These are phyloP conservation scores for Chlorodrepanis virens DNA, from an alignment of 2,113 vertebrate species.

Conservation along the genomic window DNA sequence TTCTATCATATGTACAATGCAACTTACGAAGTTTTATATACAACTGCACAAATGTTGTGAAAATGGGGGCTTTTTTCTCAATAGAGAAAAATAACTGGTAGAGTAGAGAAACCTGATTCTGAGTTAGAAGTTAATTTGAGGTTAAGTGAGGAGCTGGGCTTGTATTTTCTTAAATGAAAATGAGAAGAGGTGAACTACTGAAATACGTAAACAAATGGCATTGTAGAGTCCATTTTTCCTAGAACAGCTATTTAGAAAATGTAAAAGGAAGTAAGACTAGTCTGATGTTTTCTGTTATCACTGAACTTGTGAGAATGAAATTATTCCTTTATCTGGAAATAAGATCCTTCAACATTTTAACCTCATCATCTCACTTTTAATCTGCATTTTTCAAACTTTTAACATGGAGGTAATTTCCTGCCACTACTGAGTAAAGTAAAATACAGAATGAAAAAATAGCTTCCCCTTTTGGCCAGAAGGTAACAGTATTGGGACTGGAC, in stretches of 20 bases:
- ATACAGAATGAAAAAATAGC: background rate
- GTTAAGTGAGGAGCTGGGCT: background rate
- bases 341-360: background rate
- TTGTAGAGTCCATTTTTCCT: background rate
- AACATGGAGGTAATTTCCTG: background rate
- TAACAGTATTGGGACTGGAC: background rate
- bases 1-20: background rate
- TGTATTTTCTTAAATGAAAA: background rate
- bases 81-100: background rate
- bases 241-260: background rate
- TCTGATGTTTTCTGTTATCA: background rate
- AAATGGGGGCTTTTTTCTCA: background rate
- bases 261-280: background rate
- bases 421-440: background rate
- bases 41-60: background rate
- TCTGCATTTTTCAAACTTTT: background rate
- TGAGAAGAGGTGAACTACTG: background rate
- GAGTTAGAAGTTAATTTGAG: background rate
- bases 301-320: background rate
- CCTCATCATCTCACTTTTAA: background rate
- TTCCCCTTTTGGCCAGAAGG: background rate
- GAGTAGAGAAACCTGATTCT: background rate
- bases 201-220: background rate
- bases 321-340: background rate
- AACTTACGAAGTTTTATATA: background rate